Evolutionary conservation across 2,113 vertebrate genomes (phyloP), one percentile per base, ranked within the genome.

Genomic region (Pogonocichla stellata): DNA sequence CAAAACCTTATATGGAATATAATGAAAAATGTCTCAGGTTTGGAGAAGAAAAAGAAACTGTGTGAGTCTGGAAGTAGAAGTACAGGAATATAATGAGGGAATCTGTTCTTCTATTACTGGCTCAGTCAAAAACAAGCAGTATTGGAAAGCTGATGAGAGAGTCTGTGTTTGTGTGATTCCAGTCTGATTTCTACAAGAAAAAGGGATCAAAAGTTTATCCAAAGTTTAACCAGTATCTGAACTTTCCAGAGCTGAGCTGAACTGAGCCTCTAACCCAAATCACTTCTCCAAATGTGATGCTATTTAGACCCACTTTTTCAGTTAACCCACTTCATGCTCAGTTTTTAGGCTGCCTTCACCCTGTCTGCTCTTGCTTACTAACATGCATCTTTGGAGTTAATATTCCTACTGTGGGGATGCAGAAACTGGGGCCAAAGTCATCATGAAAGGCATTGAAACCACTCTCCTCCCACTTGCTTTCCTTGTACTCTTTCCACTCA

Each of bases 191-290:
- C 72, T 90, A 83, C 67, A 86, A 80, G 64, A 80, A 94, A 95
- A 93, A 23, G n/a, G 22, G 92, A 92, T 95, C 93, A 92, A 94
- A 94, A 96, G 95, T 96, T 97, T 96, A 91, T 94, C 95, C 82
- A 2, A 95, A 95, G 61, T 96, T 95, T 96, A 95, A 92, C 94
- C 92, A 95, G 51, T 40, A 53, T 92, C 43, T 96, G 94, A 97
- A 96, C 93, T 96, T 92, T 94, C 40, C 51, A 80, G 15, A 18
- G 64, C 56, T 94, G 81, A 80, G 88, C 54, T 91, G 70, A 94
- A 48, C 50, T 93, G 94, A 96, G 95, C 64, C 72, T 96, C 92
- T 96, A 78, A 92, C 81, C 62, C 43, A 96, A 88, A 96, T 83
- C 85, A 80, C 66, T 97, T 92, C 70, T 94, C 65, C 86, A 93